Percentiles rank a stretch among this genome's conserved stretches.
Evolutionary conservation across 2,888 invertebrate species (phyloP).

Genomic region (Archips crataeganus): DNA sequence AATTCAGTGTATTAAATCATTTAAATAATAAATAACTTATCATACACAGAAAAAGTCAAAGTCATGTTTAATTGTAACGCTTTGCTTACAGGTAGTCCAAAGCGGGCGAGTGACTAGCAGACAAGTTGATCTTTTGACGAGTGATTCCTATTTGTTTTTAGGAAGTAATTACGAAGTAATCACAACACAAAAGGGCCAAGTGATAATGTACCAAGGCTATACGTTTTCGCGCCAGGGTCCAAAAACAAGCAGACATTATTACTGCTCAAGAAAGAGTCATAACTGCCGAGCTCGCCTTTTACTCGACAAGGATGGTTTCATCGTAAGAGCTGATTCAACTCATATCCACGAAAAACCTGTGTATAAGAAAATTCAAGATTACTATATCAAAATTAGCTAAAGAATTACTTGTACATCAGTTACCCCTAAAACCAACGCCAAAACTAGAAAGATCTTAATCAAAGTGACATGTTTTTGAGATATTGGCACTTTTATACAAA

Average conservation of each 20-base stretch:
- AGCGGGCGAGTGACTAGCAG: no score
- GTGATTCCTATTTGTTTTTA: background rate
- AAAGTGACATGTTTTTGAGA: no score
- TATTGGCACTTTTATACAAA: no score
- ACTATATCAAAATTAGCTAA: background rate
- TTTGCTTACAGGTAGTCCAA: no score
- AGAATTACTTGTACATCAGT: background rate
- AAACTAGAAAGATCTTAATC: no score
- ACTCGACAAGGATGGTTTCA: background rate
- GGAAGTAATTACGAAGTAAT: constrained; percentile 40
- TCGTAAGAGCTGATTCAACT: background rate
- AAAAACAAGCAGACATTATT: constrained; percentile 24
- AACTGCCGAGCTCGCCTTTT: constrained; percentile 10
- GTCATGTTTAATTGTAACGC: no score
- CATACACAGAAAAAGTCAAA: no score
- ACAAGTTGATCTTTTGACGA: no score
- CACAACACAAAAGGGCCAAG: constrained; percentile 32
- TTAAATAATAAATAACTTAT: no score
- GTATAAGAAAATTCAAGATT: background rate
- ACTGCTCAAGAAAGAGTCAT: constrained; percentile 33
- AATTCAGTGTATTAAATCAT: no score
- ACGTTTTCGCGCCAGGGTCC: constrained; percentile 47
- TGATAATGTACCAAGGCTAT: constrained; percentile 46
- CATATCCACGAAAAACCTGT: constrained; percentile 3
- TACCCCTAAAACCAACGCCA: no score